Evolutionary conservation across 1,140 invertebrate genomes (phyloP).

Genomic region (Eufriesea mexicana): DNA sequence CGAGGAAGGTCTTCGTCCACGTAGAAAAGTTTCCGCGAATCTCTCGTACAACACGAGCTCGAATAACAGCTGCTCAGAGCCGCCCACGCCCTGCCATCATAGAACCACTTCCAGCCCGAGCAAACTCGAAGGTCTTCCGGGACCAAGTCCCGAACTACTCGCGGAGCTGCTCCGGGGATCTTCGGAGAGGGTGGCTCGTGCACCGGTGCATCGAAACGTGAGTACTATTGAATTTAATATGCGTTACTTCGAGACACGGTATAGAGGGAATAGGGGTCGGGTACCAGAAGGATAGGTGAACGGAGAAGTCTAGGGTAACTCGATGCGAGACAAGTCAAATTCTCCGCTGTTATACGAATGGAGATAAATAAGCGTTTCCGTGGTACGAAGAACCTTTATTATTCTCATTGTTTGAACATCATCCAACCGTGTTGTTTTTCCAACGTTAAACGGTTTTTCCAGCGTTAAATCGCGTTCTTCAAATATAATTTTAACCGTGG

Average conservation of each 20-base stretch:
- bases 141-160: conserved; percentile 87
- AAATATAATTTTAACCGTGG: background rate
- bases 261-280: background rate
- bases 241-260: background rate
- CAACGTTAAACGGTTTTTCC: background rate
- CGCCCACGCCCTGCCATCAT: conserved; percentile 85
- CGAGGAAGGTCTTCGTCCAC: conserved; percentile 71
- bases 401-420: conserved; percentile 4
- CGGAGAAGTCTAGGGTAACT: background rate
- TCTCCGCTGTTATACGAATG: background rate
- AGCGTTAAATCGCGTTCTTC: background rate
- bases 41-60: conserved; percentile 75
- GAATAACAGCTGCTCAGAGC: conserved; percentile 74
- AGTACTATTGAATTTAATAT: conserved; percentile 60
- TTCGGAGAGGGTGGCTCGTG: conserved; percentile 86
- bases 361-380: conserved; percentile 9
- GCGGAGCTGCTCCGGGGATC: conserved; percentile 89
- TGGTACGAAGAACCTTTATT: background rate
- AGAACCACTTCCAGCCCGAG: conserved; percentile 91
- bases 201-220: conserved; percentile 78
- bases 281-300: background rate
- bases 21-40: conserved; percentile 78
- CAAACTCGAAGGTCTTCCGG: conserved; percentile 86
- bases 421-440: background rate
- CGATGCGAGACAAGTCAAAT: background rate